Evolutionary conservation across 2,113 vertebrate genomes (phyloP).

Genomic region (Bucco capensis): DNA sequence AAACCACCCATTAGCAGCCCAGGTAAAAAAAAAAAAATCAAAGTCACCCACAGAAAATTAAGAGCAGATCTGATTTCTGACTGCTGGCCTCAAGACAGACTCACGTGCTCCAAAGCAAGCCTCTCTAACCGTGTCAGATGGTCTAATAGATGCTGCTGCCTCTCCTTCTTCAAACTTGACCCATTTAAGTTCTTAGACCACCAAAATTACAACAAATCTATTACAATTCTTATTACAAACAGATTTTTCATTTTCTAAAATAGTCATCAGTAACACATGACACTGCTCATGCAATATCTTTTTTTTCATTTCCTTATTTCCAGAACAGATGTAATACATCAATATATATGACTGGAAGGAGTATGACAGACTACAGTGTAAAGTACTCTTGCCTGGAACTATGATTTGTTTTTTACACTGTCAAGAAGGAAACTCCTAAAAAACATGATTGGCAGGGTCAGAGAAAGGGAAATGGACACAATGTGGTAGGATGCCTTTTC

Average conservation of each 20-base stretch:
- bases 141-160: background rate
- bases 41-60: background rate
- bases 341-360: background rate
- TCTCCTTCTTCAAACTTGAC: background rate
- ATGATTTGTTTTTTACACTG: background rate
- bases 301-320: background rate
- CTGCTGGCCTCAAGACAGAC: background rate
- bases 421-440: background rate
- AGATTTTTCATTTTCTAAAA: slow-evolving; percentile 52
- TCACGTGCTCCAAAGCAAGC: background rate
- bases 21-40: slow-evolving; percentile 15
- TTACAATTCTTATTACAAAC: slow-evolving; percentile 1
- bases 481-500: background rate
- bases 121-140: background rate
- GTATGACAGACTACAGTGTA: background rate
- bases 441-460: background rate
- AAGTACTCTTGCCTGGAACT: background rate
- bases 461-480: background rate
- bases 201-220: background rate
- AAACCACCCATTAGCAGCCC: background rate
- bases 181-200: background rate
- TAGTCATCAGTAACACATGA: background rate
- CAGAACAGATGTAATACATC: slow-evolving; percentile 23
- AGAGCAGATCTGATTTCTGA: slow-evolving; percentile 4
- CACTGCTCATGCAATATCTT: background rate